Evolutionary conservation across 1,140 invertebrate genomes (phyloP).

Genomic region (Calephelis nemesis): DNA sequence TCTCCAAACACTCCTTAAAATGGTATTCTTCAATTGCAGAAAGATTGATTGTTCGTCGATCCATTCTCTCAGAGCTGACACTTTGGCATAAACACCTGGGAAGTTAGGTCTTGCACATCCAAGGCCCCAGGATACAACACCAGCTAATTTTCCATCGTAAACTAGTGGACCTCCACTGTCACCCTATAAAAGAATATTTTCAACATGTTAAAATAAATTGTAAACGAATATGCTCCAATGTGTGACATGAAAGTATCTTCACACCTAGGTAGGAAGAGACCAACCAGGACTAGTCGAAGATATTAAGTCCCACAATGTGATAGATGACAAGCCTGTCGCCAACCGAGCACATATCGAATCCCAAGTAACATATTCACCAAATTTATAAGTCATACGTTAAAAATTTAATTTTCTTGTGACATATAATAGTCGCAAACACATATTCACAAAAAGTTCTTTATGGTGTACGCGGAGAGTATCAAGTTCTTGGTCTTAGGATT

Average conservation of each 20-base stretch:
- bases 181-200: slow-evolving; percentile 55
- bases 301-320: too few species aligned
- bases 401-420: too few species aligned
- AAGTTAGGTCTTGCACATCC: slow-evolving; percentile 80
- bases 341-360: too few species aligned
- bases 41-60: slow-evolving; percentile 50
- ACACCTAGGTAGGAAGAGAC: too few species aligned
- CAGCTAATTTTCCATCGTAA: slow-evolving; percentile 72
- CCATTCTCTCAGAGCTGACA: slow-evolving; percentile 71
- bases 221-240: neutral
- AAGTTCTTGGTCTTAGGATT: too few species aligned
- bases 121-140: slow-evolving; percentile 82
- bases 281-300: too few species aligned
- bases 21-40: slow-evolving; percentile 46
- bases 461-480: too few species aligned
- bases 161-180: slow-evolving; percentile 81
- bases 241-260: neutral
- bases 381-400: neutral
- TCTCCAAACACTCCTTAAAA: slow-evolving; percentile 24
- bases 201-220: neutral
- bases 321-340: too few species aligned
- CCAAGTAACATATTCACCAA: neutral
- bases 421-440: too few species aligned
- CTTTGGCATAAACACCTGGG: slow-evolving; percentile 83
- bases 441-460: too few species aligned